phyloP scores from a whole-genome alignment of 2,797 vertebrate species.

The Buphagus erythrorhynchus region DNA sequence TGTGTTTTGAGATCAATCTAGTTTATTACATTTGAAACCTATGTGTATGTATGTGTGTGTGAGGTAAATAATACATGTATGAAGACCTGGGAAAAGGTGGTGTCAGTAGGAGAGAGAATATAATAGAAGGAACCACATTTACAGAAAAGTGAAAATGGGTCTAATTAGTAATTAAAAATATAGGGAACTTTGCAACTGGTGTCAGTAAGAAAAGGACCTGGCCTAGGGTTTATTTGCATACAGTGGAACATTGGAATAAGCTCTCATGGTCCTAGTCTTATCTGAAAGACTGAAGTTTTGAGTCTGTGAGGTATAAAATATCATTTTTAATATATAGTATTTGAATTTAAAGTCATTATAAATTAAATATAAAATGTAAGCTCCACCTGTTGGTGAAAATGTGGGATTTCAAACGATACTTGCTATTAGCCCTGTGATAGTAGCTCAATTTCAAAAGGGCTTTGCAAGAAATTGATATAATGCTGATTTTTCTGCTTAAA shows the following conservation, averaged over 20 bases:
- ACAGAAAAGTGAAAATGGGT: not conserved
- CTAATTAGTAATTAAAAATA: not conserved
- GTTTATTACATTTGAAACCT: not conserved
- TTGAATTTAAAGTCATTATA: slow-evolving; percentile 59
- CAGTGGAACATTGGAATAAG: not conserved
- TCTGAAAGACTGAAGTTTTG: not conserved
- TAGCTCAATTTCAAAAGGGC: not conserved
- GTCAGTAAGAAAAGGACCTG: not conserved
- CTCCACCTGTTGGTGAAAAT: slow-evolving; percentile 67
- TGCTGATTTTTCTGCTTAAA: slow-evolving; percentile 13
- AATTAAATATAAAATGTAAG: slow-evolving; percentile 53
- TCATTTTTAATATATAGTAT: not conserved
- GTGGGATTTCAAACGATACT: slow-evolving; percentile 13
- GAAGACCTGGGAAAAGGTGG: not conserved
- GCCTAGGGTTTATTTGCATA: not conserved
- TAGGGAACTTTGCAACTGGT: not conserved
- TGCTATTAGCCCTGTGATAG: not conserved
- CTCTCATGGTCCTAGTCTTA: not conserved
- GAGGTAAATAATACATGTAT: accelerated
- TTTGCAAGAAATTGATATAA: not conserved
- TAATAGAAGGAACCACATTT: not conserved
- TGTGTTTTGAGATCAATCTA: not conserved
- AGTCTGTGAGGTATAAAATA: not conserved
- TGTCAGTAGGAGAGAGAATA: not conserved
- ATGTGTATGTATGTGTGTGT: too few species aligned